Conservation (phyloP, 2,888 invertebrate genomes). For the Pandemis corylana region DNA sequence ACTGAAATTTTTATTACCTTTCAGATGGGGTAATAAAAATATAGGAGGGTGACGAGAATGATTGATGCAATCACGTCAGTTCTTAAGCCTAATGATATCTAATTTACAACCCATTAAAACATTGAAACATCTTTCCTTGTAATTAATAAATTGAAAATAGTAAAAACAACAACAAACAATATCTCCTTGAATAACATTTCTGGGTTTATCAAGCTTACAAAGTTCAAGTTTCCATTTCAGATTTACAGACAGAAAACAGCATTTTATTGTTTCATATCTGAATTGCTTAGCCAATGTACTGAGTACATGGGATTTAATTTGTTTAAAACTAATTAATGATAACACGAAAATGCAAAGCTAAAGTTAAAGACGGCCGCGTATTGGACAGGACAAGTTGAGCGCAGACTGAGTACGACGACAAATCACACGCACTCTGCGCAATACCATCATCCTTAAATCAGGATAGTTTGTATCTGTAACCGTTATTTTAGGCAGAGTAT, state of each 20-base stretch:
- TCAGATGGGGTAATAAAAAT: conserved; percentile 28
- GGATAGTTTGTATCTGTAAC: neutral
- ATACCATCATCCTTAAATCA: no score
- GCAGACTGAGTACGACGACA: no score
- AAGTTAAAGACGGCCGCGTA: neutral
- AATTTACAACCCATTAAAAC: neutral
- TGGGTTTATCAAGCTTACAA: neutral
- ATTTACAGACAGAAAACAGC: neutral
- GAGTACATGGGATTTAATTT: no score
- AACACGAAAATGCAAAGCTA: neutral
- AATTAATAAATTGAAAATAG: no score
- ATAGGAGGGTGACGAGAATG: neutral
- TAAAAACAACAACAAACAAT: no score
- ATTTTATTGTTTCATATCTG: no score
- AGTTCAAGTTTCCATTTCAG: neutral
- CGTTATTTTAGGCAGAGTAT: neutral
- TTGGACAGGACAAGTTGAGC: neutral
- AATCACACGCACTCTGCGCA: no score
- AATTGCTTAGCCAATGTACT: no score
- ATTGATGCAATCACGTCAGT: conserved; percentile 4
- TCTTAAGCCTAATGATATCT: neutral
- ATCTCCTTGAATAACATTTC: neutral
- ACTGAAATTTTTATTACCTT: conserved; percentile 52
- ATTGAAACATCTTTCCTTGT: neutral
- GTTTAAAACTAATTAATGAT: neutral